Percentiles rank a stretch among this genome's conserved stretches.
Conservation (phyloP, 2,113 vertebrate genomes). For the Engraulis encrasicolus region DNA sequence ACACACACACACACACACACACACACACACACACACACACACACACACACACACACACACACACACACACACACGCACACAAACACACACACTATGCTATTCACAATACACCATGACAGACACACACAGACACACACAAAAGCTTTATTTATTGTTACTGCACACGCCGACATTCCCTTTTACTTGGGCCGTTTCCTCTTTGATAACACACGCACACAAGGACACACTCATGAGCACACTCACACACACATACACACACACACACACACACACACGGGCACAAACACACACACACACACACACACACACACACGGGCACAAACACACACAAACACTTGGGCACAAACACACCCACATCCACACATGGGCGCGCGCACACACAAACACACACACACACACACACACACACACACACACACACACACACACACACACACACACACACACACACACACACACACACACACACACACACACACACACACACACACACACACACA, state of each 20-base stretch:
- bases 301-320: not conserved
- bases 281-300: not conserved
- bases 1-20: too few relatives aligned
- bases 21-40: too few relatives aligned
- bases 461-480: slow-evolving; percentile 5
- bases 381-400: too few relatives aligned
- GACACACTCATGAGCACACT: slow-evolving; percentile 12
- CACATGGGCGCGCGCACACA: not conserved
- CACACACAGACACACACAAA: too few relatives aligned
- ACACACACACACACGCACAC: too few relatives aligned
- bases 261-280: not conserved
- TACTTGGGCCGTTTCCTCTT: slow-evolving; percentile 13
- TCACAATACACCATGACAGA: too few relatives aligned
- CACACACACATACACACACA: slow-evolving; percentile 3
- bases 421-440: not conserved
- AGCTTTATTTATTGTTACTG: slow-evolving; percentile 25
- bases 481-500: not conserved
- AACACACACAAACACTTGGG: not conserved
- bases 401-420: too few relatives aligned
- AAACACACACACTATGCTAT: too few relatives aligned
- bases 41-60: too few relatives aligned
- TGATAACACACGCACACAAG: slow-evolving; percentile 17
- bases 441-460: not conserved
- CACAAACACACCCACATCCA: not conserved
- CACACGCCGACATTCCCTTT: slow-evolving; percentile 42